These are phyloP conservation scores for Cheirogaleus major DNA, from an alignment of 2,797 vertebrate species.

Conservation along the genomic window DNA sequence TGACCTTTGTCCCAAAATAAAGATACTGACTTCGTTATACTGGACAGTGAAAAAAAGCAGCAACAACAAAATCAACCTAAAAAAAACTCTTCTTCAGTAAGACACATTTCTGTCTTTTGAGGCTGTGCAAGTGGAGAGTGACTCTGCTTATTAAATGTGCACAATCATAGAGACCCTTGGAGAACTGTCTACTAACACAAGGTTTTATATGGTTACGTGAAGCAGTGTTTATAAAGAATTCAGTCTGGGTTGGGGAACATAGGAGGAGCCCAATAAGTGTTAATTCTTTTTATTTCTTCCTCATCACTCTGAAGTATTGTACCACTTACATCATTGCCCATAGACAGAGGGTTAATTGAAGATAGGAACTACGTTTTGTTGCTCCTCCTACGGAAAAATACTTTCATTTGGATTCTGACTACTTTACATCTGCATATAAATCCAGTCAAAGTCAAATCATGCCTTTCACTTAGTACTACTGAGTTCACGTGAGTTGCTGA, in stretches of 20 bases:
- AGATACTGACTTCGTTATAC: background rate
- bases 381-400: background rate
- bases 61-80: background rate
- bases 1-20: background rate
- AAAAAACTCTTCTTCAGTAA: background rate
- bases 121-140: background rate
- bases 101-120: background rate
- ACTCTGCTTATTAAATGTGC: background rate
- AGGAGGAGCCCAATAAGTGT: background rate
- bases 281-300: background rate
- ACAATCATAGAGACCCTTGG: background rate
- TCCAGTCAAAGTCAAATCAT: background rate
- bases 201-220: background rate
- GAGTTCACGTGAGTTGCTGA: background rate
- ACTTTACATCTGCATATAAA: background rate
- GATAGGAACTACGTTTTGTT: background rate
- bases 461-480: background rate
- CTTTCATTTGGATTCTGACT: conserved; percentile 5
- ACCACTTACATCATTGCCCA: background rate
- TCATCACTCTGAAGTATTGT: background rate
- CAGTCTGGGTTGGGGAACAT: background rate
- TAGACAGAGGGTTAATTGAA: background rate
- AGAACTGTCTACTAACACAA: background rate
- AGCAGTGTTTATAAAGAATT: background rate
- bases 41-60: background rate